These are phyloP conservation scores for Esox niger DNA, from an alignment of 2,113 vertebrate genomes.

Conservation along the genomic window DNA sequence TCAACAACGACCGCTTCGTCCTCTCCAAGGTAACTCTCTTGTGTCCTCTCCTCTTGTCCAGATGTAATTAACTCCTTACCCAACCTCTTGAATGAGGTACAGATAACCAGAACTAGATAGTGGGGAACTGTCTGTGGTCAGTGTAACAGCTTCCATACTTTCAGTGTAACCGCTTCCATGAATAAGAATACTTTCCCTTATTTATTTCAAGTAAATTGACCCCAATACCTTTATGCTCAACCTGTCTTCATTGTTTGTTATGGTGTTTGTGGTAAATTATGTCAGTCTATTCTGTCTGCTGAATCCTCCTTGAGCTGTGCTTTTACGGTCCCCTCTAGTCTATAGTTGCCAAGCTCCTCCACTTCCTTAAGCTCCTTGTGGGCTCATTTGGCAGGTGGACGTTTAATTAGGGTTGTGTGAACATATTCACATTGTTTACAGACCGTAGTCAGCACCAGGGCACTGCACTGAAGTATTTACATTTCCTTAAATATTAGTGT, in stretches of 20 bases:
- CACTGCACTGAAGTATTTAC: neutral
- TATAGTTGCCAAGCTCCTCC: neutral
- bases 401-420: neutral
- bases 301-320: neutral
- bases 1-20: conserved; percentile 91
- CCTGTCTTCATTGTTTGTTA: too few relatives aligned
- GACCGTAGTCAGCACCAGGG: neutral
- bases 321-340: neutral
- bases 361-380: neutral
- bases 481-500: too few relatives aligned
- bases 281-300: neutral
- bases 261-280: too few relatives aligned
- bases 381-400: neutral
- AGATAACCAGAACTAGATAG: too few relatives aligned
- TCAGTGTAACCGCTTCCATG: too few relatives aligned
- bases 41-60: too few relatives aligned
- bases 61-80: too few relatives aligned
- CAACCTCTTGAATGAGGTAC: too few relatives aligned
- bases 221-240: neutral
- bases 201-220: neutral
- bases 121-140: too few relatives aligned
- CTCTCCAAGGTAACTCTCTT: conserved; percentile 83
- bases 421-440: neutral
- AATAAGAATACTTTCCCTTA: neutral
- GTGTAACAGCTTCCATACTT: too few relatives aligned